phyloP scores from a whole-genome alignment of 2,888 invertebrate species.

The Rotaria macrura region DNA sequence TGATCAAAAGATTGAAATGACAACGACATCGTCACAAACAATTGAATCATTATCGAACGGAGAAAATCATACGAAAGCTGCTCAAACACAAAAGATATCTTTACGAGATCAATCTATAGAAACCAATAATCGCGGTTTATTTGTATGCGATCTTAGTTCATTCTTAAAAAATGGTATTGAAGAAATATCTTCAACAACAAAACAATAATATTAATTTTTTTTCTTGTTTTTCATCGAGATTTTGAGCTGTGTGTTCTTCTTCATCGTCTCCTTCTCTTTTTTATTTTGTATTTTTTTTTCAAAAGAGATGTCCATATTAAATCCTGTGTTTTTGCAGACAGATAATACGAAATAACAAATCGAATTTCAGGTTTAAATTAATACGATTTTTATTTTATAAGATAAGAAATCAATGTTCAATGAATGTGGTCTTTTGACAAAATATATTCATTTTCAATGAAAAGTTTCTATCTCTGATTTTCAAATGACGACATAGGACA shows the following conservation, averaged over 20 bases:
- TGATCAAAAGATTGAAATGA: background rate
- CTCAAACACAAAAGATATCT: background rate
- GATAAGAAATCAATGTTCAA: no score
- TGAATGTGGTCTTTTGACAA: no score
- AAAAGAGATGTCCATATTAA: background rate
- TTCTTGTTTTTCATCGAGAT: background rate
- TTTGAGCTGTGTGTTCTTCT: background rate
- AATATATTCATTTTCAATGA: no score
- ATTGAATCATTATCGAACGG: background rate
- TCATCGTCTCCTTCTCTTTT: background rate
- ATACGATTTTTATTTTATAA: no score
- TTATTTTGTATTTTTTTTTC: background rate
- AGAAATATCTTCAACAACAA: background rate
- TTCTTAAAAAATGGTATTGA: conserved; percentile 5
- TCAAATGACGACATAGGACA: no score
- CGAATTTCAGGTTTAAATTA: background rate
- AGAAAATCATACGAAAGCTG: background rate
- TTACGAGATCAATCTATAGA: conserved; percentile 3
- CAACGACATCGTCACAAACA: background rate
- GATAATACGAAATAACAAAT: background rate
- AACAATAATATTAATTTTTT: background rate
- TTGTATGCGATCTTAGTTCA: conserved; percentile 15
- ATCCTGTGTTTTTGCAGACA: background rate
- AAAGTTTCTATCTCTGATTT: no score
- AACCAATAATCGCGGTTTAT: conserved; percentile 1